A percentile compares a stretch with the other conserved stretches of the same genome.
These are phyloP conservation scores for Drosophila chauvacae DNA, from an alignment of 1,140 invertebrate genomes.

Conservation along the genomic window DNA sequence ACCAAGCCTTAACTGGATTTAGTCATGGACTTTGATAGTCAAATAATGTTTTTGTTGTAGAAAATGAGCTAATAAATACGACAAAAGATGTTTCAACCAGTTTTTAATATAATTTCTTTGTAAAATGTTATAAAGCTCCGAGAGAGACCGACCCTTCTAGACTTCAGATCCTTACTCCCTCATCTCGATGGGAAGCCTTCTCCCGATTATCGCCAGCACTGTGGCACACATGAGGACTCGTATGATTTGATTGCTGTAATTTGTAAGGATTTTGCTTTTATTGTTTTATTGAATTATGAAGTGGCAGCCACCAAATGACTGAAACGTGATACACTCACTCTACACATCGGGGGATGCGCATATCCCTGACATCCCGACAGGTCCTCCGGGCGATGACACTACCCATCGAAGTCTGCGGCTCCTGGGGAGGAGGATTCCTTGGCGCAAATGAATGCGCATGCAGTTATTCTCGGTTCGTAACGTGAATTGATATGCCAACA, in stretches of 20 bases:
- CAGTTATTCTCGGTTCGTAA: constrained; percentile 49
- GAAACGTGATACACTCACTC: constrained; percentile 75
- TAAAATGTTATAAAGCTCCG: neutral
- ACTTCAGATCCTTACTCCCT: neutral
- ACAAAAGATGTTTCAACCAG: neutral
- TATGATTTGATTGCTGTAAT: constrained; percentile 82
- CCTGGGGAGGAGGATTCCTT: constrained; percentile 45
- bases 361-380: constrained; percentile 20
- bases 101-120: neutral
- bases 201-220: constrained; percentile 8
- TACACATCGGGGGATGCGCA: constrained; percentile 8
- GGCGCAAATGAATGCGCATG: constrained; percentile 61
- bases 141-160: neutral
- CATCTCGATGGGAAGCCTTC: neutral
- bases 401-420: neutral
- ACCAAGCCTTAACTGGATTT: too few relatives aligned
- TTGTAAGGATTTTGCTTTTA: constrained; percentile 81
- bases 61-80: neutral
- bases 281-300: constrained; percentile 84
- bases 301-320: constrained; percentile 74
- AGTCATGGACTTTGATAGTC: too few relatives aligned
- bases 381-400: constrained; percentile 16
- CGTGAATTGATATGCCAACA: constrained; percentile 62
- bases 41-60: too few relatives aligned
- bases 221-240: constrained; percentile 7